Evolutionary conservation across 2,888 invertebrate species (phyloP), one percentile per base, ranked within the genome.

Genomic region (Tricholauxania praeusta): DNA sequence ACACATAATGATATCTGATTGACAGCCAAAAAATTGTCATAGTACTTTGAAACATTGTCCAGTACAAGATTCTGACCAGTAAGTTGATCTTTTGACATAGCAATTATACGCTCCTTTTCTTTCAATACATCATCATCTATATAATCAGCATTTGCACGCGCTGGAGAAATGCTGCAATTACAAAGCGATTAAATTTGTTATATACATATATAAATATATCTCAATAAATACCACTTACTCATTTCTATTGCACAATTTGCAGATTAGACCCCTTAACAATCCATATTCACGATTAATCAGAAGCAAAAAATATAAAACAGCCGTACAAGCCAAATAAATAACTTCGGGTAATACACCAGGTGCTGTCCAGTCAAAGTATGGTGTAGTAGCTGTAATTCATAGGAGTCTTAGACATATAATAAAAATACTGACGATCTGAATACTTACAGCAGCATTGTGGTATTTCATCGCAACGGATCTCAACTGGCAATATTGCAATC

Each of bases 21-120:
- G 0, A 97, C 96, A 1, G 95, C 96, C 57, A 92, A 85, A 72
- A 93, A 89, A 0, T 89, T 89, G 7, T 90, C 91, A 81, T 95
- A 96, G 80, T 89, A 91, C 84, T 96, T 96, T 15, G 92, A 90
- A 15, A 96, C 87, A 74, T 89, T 88, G 66, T 89, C 89, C 4
- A 92, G 84, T 5, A 92, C 90, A 0, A 93, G 83, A 15, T 88
- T 89, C 79, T 89, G 88, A 1, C 83, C 80, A 4, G 77, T 59
- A 10, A 88, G 83, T 22, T 85, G 86, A 1, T 79, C 63, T 15
- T 79, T 73, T 2, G 88, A 79, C 69, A 88, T 83, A 2, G 79
- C 78, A n/a, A 82, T 78, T 0, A 90, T 89, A 77, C 87, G 87
- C 0, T 79, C 70, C 59, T 87, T 88, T 78, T 92, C 91, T 0